phyloP scores from a whole-genome alignment of 2,888 invertebrate genomes.

The Drosophila kuntzei region DNA sequence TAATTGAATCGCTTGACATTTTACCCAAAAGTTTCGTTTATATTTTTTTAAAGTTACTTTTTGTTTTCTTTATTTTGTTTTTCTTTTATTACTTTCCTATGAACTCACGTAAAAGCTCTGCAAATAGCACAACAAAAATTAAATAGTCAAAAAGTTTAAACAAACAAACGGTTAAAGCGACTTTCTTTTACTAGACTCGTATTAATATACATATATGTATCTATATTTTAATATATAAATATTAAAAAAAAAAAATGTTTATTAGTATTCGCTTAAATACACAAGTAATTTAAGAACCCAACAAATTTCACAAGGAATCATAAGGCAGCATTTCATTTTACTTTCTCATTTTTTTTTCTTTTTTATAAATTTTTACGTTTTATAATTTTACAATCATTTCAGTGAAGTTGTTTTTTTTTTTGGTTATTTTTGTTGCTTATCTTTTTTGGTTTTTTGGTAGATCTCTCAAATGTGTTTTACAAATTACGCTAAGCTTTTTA shows the following conservation, averaged over 20 bases:
- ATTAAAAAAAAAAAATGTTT: conserved; percentile 33
- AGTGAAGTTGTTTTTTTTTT: conserved; percentile 21
- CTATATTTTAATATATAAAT: conserved; percentile 34
- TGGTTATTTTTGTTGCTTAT: conserved; percentile 36
- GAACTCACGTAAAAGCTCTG: conserved; percentile 61
- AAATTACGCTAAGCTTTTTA: conserved; percentile 62
- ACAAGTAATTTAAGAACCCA: conserved; percentile 55
- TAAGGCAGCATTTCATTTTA: conserved; percentile 81
- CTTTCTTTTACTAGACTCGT: conserved; percentile 41
- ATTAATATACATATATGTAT: conserved; percentile 37
- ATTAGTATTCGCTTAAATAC: conserved; percentile 66
- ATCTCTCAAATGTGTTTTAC: conserved; percentile 60
- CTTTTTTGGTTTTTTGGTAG: conserved; percentile 44
- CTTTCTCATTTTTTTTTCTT: conserved; percentile 5
- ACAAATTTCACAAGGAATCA: conserved; percentile 83
- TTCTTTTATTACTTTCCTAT: conserved; percentile 22
- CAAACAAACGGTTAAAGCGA: conserved; percentile 60
- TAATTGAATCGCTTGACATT: conserved; percentile 69
- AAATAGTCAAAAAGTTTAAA: conserved; percentile 43
- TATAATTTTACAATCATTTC: conserved; percentile 38
- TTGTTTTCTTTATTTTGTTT: conserved; percentile 8
- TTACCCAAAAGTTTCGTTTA: conserved; percentile 50
- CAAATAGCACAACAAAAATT: conserved; percentile 58
- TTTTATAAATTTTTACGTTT: conserved; percentile 34
- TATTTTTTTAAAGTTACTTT: conserved; percentile 14